Base-by-base conservation (phyloP, 2,797 vertebrate genomes). In the Gambusia yucatana region DNA sequence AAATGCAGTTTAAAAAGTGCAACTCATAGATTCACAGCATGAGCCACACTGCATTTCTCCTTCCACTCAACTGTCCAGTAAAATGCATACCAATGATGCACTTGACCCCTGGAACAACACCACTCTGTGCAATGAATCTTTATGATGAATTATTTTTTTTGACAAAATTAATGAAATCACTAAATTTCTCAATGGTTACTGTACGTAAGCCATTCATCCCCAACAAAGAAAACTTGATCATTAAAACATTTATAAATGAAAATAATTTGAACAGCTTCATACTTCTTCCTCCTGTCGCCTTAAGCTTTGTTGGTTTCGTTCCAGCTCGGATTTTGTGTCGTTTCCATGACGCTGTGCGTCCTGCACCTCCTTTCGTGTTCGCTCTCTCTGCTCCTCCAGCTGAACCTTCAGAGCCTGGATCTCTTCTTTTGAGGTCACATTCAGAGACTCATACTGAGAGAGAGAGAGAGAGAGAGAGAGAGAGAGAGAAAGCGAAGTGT, bases 311-410 rank as follows among this genome's bases (percentile, higher is more conserved):
- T 96, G 96, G 83, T 87, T 92, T 86, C 92, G 96, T 76, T 98
- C 97, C 77, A 97, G 93, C 88, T 98, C 97, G 0, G 85, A 92
- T 0, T 96, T 93, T 77, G 96, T 94, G 4, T 98, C 95, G 78
- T 96, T 97, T 81, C 96, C 96, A 20, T 96, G 95, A 48, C 96
- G 97, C n/a, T 98, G 97, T 0, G 91, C 95, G 48, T 99, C 98
- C 0, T 95, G 96, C 70, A 97, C 92, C 86, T 99, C 98, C 87
- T 95, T 96, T 73, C 96, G 97, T 1, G 96, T 94, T 77, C 95
- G 96, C 76, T 98, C 98, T 86, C 95, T 97, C 76, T 97, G 97
- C 73, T 99, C 98, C 63, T 99, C 98, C 93, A 99, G 93, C 91
- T 99, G 97, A 3, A 89, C 73, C 85, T 93, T 95, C 71, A 99